Conservation (phyloP, 2,113 vertebrate genomes). For the Gadus chalcogrammus region DNA sequence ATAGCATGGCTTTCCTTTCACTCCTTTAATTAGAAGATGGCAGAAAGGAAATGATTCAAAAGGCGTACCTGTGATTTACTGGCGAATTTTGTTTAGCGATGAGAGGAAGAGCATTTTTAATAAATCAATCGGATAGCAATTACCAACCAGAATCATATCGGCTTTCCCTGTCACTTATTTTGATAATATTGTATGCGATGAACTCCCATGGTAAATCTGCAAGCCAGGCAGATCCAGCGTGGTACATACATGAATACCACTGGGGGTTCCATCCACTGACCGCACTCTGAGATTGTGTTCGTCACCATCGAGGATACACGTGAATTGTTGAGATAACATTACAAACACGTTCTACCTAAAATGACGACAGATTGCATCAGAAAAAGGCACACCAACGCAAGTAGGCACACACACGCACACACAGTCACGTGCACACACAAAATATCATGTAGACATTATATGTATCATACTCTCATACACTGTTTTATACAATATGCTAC, state of each 20-base stretch:
- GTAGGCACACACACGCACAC: too few species aligned
- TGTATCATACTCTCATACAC: too few species aligned
- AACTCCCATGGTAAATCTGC: neutral
- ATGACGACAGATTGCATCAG: neutral
- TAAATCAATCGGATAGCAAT: slow-evolving; percentile 1
- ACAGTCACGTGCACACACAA: too few species aligned
- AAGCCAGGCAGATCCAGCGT: neutral
- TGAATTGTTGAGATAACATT: neutral
- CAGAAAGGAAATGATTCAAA: neutral
- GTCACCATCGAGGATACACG: neutral
- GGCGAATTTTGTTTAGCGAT: neutral
- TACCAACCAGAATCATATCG: neutral
- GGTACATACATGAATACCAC: neutral
- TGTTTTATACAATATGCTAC: too few species aligned
- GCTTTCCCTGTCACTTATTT: neutral
- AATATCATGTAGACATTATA: too few species aligned
- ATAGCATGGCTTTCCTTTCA: slow-evolving; percentile 7
- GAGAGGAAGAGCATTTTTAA: neutral
- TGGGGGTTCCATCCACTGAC: neutral
- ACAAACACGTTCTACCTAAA: neutral
- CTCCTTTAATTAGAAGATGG: slow-evolving; percentile 1
- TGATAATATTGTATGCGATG: neutral
- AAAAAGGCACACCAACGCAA: neutral
- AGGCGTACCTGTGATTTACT: neutral
- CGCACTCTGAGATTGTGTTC: too few species aligned